phyloP scores from a whole-genome alignment of 2,888 invertebrate species.

The Drosophila macrospina region DNA sequence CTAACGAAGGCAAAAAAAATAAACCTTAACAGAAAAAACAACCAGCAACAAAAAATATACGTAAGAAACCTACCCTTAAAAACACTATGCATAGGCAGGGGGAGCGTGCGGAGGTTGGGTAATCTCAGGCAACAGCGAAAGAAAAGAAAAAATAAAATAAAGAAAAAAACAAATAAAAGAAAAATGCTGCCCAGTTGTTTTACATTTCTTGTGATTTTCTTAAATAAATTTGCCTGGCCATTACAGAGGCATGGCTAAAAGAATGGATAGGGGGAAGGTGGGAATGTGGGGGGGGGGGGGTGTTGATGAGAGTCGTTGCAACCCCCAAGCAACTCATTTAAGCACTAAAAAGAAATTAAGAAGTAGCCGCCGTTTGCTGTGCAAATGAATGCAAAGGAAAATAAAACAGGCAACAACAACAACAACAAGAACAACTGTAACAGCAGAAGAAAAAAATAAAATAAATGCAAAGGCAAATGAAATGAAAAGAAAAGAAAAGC shows the following conservation, averaged over 20 bases:
- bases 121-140: constrained; percentile 31
- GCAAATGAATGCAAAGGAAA: constrained; percentile 72
- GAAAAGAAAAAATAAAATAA: constrained; percentile 18
- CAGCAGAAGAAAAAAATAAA: constrained; percentile 1
- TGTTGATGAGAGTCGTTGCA: constrained; percentile 11
- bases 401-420: constrained; percentile 26
- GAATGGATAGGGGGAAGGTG: background rate
- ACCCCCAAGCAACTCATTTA: constrained; percentile 71
- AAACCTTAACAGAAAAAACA: constrained; percentile 44
- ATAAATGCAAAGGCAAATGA: background rate
- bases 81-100: constrained; percentile 15
- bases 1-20: constrained; percentile 41
- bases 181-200: constrained; percentile 69
- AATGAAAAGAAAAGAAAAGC: constrained; percentile 27
- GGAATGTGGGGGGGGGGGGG: background rate
- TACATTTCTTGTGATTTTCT: constrained; percentile 78
- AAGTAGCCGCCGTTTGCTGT: constrained; percentile 63
- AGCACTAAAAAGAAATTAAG: constrained; percentile 80
- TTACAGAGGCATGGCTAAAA: constrained; percentile 13
- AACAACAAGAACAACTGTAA: no score
- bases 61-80: constrained; percentile 66
- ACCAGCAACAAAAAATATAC: constrained; percentile 27
- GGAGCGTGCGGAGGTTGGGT: background rate
- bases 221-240: constrained; percentile 74
- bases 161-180: constrained; percentile 53